phyloP scores from a whole-genome alignment of 2,888 invertebrate genomes.

The Meandrusa payeni region DNA sequence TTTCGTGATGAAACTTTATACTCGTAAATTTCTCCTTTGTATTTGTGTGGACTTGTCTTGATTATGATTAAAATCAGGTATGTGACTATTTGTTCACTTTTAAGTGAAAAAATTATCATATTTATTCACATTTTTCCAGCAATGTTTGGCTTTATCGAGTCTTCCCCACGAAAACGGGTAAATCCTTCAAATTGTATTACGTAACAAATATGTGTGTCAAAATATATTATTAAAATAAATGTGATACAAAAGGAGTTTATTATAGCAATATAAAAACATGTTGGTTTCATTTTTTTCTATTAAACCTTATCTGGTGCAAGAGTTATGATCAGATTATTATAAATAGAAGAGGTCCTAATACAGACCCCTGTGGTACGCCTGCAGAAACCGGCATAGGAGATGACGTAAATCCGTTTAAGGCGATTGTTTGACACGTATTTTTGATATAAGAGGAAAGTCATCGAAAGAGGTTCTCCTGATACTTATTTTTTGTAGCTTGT shows the following conservation, averaged over 20 bases:
- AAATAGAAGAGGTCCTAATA: too few relatives aligned
- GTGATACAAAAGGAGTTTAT: slow-evolving; percentile 80
- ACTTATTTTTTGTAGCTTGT: too few relatives aligned
- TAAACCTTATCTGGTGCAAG: background rate
- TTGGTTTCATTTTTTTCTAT: slow-evolving; percentile 32
- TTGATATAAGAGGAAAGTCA: too few relatives aligned
- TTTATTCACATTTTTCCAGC: slow-evolving; percentile 13
- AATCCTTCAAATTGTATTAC: slow-evolving; percentile 67
- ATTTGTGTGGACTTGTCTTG: too few relatives aligned
- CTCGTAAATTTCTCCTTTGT: background rate
- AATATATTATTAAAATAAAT: slow-evolving; percentile 79
- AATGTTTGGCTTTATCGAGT: slow-evolving; percentile 40
- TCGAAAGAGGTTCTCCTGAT: too few relatives aligned
- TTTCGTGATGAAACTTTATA: slow-evolving; percentile 18
- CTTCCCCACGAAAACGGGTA: slow-evolving; percentile 52
- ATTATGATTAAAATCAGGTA: too few relatives aligned
- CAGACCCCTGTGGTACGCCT: too few relatives aligned
- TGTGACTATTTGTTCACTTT: too few relatives aligned
- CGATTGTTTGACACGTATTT: too few relatives aligned
- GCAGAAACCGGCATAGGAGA: too few relatives aligned
- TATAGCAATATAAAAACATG: slow-evolving; percentile 71
- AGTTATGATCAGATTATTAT: too few relatives aligned
- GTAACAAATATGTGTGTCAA: slow-evolving; percentile 77
- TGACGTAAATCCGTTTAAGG: too few relatives aligned
- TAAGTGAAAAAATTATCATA: background rate